Base-by-base conservation (phyloP, 1,140 invertebrate genomes). In the Pseudomyrmex sp. region DNA sequence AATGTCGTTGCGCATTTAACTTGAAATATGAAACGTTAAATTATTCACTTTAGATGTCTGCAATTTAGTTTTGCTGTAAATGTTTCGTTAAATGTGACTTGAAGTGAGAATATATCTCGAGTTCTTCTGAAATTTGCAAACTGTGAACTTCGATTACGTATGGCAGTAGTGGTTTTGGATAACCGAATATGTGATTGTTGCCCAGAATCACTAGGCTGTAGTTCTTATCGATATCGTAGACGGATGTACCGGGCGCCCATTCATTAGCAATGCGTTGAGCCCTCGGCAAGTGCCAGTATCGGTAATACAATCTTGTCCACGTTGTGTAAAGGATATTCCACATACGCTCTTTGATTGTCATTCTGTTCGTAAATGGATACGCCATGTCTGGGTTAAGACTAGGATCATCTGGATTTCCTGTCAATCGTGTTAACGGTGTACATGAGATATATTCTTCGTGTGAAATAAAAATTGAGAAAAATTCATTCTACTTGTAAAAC, bases 121-220 rank as follows among this genome's bases (percentile, higher is more conserved):
- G 79, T 54, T 91, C 66, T 1, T 85, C 82, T 10, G 86, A 87
- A 65, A 95, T 94, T 85, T 95, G 95, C n/a, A 95, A 86, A 59
- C 95, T 95, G 48, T 95, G 95, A 56, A 95, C 92, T 90, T 95
- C 95, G 20, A 96, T 90, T 10, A 95, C 93, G 83, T 94, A 93
- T 7, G 95, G 95, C 10, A 94, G 79, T 44, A 94, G 82, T 12
- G 95, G 94, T 80, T 93, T 93, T 13, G 92, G 91, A 76, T 93
- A 93, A 48, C 92, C 92, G 70, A 93, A 92, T 72, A 93, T 82
- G 66, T 93, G 92, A 85, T 93, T 93, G 83, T 93, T 93, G 7
- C 93, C 91, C 74, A 93, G 84, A 82, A 94, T 91, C 10, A 94
- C 90, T 66, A 94, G 83, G 84, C 92, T 93, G 18, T 92, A 93